phyloP scores from a whole-genome alignment of 2,113 vertebrate species.

The Nycticebus coucang region DNA sequence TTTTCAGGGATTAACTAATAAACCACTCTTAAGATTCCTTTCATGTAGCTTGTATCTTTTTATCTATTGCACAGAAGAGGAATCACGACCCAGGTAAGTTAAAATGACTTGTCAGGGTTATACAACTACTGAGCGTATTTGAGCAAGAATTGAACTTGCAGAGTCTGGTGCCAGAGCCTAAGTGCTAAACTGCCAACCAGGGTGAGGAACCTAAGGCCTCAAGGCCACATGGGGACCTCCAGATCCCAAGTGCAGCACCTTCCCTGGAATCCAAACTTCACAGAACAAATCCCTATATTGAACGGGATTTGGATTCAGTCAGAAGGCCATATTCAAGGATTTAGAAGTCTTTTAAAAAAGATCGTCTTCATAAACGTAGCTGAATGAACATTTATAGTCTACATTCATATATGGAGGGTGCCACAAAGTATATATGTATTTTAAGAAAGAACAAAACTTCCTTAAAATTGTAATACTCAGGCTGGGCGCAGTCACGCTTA shows the following conservation, averaged over 20 bases:
- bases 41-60: not conserved
- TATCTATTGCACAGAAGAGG: not conserved
- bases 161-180: not conserved
- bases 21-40: not conserved
- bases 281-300: no score
- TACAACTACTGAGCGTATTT: not conserved
- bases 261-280: no score
- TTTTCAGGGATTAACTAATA: not conserved
- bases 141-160: conserved; percentile 11
- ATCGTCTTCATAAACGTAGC: not conserved
- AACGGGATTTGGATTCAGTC: no score
- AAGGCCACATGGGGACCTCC: no score
- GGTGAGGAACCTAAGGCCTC: no score
- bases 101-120: not conserved
- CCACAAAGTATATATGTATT: no score
- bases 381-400: not conserved
- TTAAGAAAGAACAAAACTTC: no score
- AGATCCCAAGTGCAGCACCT: no score
- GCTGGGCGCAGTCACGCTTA: no score
- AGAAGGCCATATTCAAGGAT: no score
- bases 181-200: not conserved
- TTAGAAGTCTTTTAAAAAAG: no score
- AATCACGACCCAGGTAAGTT: not conserved
- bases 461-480: no score
- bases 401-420: not conserved